Evolutionary conservation across 2,888 invertebrate species (phyloP).

Genomic region (Ennomos fuscantarius): DNA sequence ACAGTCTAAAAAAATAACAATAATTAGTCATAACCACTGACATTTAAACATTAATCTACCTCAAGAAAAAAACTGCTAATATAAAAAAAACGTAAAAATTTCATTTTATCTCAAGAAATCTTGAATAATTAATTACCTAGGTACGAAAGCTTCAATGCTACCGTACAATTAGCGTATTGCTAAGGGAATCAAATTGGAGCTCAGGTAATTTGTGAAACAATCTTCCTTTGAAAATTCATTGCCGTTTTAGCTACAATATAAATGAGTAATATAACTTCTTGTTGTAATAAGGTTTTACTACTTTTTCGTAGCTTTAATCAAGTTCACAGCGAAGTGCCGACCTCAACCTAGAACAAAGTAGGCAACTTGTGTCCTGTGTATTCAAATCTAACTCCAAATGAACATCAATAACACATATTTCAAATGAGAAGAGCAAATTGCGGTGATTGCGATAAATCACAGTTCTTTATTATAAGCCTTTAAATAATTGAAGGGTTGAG

Average conservation of each 20-base stretch:
- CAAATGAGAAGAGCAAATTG: neutral
- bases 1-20: too few relatives aligned
- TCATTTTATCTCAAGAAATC: slow-evolving; percentile 39
- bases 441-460: too few relatives aligned
- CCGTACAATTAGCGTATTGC: slow-evolving; percentile 57
- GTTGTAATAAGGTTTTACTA: slow-evolving; percentile 34
- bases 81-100: neutral
- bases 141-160: slow-evolving; percentile 49
- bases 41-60: too few relatives aligned
- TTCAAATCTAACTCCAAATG: slow-evolving; percentile 5
- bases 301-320: slow-evolving; percentile 45
- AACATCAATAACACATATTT: neutral
- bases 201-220: slow-evolving; percentile 62
- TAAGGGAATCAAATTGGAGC: slow-evolving; percentile 52
- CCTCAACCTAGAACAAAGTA: slow-evolving; percentile 28
- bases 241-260: slow-evolving; percentile 34
- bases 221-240: slow-evolving; percentile 36
- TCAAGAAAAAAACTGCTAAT: too few relatives aligned
- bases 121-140: slow-evolving; percentile 44
- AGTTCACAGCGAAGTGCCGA: slow-evolving; percentile 32
- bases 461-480: too few relatives aligned
- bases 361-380: slow-evolving; percentile 3
- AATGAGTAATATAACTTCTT: slow-evolving; percentile 44
- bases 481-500: too few relatives aligned
- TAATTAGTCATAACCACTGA: too few relatives aligned